Evolutionary conservation across 2,888 invertebrate species (phyloP), one percentile per base, ranked within the genome.

Genomic region (Xylota sylvarum): DNA sequence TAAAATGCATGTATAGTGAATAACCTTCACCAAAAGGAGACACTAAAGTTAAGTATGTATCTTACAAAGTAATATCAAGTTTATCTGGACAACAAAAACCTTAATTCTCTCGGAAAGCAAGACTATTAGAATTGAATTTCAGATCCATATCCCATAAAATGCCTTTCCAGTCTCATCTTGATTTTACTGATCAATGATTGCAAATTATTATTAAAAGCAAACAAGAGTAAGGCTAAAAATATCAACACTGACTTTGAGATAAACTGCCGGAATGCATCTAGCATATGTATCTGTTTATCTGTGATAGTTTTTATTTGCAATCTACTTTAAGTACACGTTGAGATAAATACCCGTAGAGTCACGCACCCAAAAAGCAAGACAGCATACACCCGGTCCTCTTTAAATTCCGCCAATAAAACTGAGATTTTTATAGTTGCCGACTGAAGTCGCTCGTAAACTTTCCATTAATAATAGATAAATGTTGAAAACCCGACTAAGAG

Each of bases 391-490:
- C 43, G 9, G 52, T 7, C 58, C 69, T 30, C 52, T 76, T 65
- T 14, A 58, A 65, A 80, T 46, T 77, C 48, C 17, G 14, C 55
- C 67, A 58, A 78, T 82, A 82, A 86, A 86, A 73, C 40, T 30
- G 19, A 4, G 55, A 69, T 67, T 86, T 78, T 86, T 86, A 86
- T 86, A 73, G 86, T 81, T 77, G 32, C 67, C 58, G 69, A 78
- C 72, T 64, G 19, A 82, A 86, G 55, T 12, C 56, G 72, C 48
- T 86, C 86, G 73, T 86, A 86, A 86, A 86, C 67, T 86, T 86
- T 86, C 86, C 86, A 86, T 86, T 86, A 86, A 86, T 86, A 86
- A 82, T 86, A 82, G 86, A 86, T 86, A 86, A 86, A 86, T 82
- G 81, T 69, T 86, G 67, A 14, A 73, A 78, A 62, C 43, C 67